Evolutionary conservation across 1,140 invertebrate genomes (phyloP), one percentile per base, ranked within the genome.

Genomic region (Trypoxylus dichotomus): DNA sequence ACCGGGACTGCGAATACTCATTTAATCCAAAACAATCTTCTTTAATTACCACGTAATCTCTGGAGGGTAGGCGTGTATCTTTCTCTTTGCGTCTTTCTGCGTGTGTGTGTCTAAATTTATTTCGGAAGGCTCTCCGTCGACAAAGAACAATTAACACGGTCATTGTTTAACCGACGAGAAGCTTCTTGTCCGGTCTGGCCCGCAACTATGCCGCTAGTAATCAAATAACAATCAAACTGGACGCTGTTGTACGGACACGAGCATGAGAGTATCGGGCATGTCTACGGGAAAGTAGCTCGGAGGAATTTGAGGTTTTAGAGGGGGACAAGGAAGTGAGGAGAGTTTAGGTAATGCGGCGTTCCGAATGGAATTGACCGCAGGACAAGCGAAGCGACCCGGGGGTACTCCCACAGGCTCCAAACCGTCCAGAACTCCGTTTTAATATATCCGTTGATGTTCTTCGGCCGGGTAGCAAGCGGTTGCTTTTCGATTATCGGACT

Each of bases 161-260:
- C 47, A 19, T 54, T 54, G 47, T 54, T n/a, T 54, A 54, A 54
- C 47, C 47, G 47, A 54, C 47, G 47, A 19, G 47, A 54, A 71
- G 63, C 63, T 32, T 32, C 63, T 32, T 71, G 25, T 71, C 63
- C 63, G 29, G 63, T 71, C 63, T 27, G 63, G n/a, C 47, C 27
- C n/a, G 27, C n/a, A 76, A 76, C 75, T 68, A 76, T 68, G 29
- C 75, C 75, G 32, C 43, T 27, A 76, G 54, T 43, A 76, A 76
- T 76, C 75, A 76, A 76, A 76, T 76, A 76, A 76, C 75, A 76
- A 76, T 76, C 60, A 68, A 76, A 76, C 47, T 76, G 25, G 54
- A 43, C n/a, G 63, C 63, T 19, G 47, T 19, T 19, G 47, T 54
- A 54, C 47, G 47, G 47, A 54, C 47, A n/a, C 47, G 19, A 54